Conservation (phyloP, 2,113 vertebrate species). For the Grantiella picta region DNA sequence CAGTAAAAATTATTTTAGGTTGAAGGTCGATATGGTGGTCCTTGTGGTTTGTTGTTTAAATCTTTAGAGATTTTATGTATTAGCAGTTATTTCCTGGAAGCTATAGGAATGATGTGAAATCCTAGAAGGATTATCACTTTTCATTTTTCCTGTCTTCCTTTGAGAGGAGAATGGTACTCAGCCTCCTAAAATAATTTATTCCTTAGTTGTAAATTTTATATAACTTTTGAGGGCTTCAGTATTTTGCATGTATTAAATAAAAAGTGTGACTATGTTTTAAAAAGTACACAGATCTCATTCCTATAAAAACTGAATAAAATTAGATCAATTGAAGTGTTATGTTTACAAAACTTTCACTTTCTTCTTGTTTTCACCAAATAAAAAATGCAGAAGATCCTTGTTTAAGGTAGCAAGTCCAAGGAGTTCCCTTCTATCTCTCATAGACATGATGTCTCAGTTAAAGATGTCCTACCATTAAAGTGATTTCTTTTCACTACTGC, state of each 20-base stretch:
- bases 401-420: background rate
- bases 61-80: constrained; percentile 34
- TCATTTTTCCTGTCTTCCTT: background rate
- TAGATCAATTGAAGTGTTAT: background rate
- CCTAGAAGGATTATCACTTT: constrained; percentile 21
- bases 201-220: background rate
- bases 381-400: background rate
- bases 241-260: background rate
- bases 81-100: constrained; percentile 38
- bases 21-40: constrained; percentile 3
- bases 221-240: background rate
- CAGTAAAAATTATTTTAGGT: constrained; percentile 39
- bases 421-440: background rate
- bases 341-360: background rate
- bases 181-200: background rate
- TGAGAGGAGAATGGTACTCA: background rate
- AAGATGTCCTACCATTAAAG: background rate
- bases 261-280: background rate
- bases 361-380: background rate
- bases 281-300: background rate
- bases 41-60: constrained; percentile 53
- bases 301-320: background rate
- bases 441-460: background rate
- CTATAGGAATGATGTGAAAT: constrained; percentile 9
- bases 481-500: background rate